Conservation (phyloP, 2,888 invertebrate species). For the Chloroclysta siterata region DNA sequence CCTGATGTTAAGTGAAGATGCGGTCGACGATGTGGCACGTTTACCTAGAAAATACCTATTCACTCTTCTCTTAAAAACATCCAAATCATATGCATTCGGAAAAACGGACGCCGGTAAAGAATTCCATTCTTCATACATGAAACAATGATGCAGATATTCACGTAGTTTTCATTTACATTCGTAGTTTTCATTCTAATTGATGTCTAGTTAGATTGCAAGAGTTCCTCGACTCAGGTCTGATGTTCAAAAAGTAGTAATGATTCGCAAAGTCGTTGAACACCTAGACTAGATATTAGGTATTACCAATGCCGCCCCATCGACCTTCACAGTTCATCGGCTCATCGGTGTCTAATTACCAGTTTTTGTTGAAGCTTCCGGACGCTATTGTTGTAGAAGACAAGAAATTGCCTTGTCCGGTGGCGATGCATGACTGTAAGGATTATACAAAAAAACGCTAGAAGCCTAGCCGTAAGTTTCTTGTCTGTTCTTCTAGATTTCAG, state of each 20-base stretch:
- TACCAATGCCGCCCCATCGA: constrained; percentile 38
- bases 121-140: no score
- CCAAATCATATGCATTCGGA: no score
- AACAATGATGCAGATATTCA: no score
- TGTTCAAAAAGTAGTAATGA: not conserved
- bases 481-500: not conserved
- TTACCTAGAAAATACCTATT: no score
- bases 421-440: constrained; percentile 36
- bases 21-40: no score
- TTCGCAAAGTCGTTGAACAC: not conserved
- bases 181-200: no score
- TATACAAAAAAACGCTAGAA: not conserved
- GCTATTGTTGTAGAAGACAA: constrained; percentile 52
- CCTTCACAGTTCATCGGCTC: constrained; percentile 55
- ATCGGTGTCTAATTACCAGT: constrained; percentile 53
- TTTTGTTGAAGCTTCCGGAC: constrained; percentile 58
- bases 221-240: not conserved
- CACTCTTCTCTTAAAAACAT: no score
- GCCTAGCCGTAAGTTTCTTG: not conserved
- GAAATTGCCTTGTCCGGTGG: constrained; percentile 53
- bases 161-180: no score
- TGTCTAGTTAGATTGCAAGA: no score
- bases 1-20: no score
- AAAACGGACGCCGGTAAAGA: no score
- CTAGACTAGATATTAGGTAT: not conserved